Conservation (phyloP, 2,113 vertebrate species). For the Pungitius pungitius region DNA sequence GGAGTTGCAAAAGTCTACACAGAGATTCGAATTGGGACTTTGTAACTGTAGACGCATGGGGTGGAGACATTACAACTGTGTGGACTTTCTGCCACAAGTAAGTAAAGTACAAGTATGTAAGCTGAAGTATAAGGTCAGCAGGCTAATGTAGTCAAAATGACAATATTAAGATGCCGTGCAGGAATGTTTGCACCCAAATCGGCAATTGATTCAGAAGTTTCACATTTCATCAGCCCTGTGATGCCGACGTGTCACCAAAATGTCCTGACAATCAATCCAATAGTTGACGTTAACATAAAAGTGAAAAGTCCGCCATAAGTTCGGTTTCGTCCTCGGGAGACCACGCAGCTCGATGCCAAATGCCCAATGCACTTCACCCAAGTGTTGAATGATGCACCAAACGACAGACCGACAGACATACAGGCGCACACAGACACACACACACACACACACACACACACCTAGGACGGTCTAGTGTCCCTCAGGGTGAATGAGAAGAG, state of each 20-base stretch:
- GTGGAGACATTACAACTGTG: neutral
- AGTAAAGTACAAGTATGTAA: neutral
- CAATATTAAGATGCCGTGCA: neutral
- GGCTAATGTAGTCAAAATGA: too few relatives aligned
- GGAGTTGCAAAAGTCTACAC: neutral
- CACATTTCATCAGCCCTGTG: neutral
- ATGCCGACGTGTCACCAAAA: neutral
- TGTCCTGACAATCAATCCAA: neutral
- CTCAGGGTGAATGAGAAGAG: slow-evolving; percentile 24
- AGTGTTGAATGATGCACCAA: neutral
- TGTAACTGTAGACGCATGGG: neutral
- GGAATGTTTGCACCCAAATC: neutral
- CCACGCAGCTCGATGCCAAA: neutral
- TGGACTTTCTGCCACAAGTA: neutral
- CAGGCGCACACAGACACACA: neutral
- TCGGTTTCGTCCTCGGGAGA: neutral
- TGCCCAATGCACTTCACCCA: neutral
- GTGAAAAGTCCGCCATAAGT: too few relatives aligned
- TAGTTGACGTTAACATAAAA: too few relatives aligned
- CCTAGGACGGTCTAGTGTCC: neutral
- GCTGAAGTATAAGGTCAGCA: neutral
- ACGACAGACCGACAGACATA: neutral
- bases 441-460: neutral
- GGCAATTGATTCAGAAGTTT: neutral
- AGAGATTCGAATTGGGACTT: neutral